Evolutionary conservation across 1,140 invertebrate genomes (phyloP).

Genomic region (Drosophila sp.): DNA sequence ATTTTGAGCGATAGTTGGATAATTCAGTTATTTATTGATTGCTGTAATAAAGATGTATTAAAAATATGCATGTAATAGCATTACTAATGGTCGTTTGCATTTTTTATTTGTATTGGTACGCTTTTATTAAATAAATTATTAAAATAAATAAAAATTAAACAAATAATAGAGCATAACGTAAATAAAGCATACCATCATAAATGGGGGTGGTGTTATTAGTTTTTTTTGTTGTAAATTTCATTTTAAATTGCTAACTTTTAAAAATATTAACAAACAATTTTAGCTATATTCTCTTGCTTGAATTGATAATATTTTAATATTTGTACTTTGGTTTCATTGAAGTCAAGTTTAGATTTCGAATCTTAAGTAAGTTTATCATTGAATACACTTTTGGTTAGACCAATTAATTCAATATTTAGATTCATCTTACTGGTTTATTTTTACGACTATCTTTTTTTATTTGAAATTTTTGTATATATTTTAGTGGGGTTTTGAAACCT

Average conservation of each 20-base stretch:
- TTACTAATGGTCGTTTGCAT: slow-evolving; percentile 22
- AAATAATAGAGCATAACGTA: slow-evolving; percentile 73
- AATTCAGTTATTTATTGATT: slow-evolving; percentile 38
- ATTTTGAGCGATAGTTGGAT: slow-evolving; percentile 26
- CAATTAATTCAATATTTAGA: slow-evolving; percentile 26
- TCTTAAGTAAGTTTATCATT: slow-evolving; percentile 18
- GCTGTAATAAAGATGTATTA: slow-evolving; percentile 70
- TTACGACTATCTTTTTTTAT: slow-evolving; percentile 12
- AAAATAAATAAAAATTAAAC: slow-evolving; percentile 71
- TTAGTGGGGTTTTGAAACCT: not conserved
- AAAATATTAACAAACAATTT: slow-evolving; percentile 54
- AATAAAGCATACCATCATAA: slow-evolving; percentile 65
- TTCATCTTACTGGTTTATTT: not conserved
- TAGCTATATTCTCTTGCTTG: slow-evolving; percentile 23
- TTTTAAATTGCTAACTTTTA: slow-evolving; percentile 33
- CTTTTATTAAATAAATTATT: slow-evolving; percentile 62
- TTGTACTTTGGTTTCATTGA: slow-evolving; percentile 40
- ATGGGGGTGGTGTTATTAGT: slow-evolving; percentile 49
- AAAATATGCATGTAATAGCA: slow-evolving; percentile 62
- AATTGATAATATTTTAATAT: slow-evolving; percentile 18
- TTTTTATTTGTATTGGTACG: slow-evolving; percentile 38
- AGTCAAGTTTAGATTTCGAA: slow-evolving; percentile 10
- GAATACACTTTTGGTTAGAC: slow-evolving; percentile 27
- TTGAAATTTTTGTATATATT: slow-evolving; percentile 9
- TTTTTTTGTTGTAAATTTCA: slow-evolving; percentile 19